These are phyloP conservation scores for Phyllotis vaccarum DNA, from an alignment of 2,797 vertebrate species.

Conservation along the genomic window DNA sequence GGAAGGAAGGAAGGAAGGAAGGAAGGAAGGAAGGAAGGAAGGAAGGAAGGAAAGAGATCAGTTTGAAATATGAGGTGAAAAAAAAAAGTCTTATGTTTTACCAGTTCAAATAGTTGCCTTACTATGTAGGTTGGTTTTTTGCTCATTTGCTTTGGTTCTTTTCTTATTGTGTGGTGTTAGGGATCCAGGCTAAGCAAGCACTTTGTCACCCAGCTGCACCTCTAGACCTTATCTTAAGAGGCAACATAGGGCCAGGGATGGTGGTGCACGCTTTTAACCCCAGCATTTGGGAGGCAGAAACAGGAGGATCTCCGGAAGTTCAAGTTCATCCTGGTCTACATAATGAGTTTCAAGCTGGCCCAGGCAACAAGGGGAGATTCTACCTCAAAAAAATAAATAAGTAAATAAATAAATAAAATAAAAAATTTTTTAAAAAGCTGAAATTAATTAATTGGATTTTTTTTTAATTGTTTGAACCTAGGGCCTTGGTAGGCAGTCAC, in stretches of 20 bases:
- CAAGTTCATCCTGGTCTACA: too few relatives aligned
- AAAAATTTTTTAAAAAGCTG: too few relatives aligned
- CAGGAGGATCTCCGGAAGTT: not conserved
- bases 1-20: accelerated
- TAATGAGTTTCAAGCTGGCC: not conserved
- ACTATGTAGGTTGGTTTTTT: not conserved
- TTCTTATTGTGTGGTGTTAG: not conserved
- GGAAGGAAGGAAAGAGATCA: not conserved
- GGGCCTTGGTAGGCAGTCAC: not conserved
- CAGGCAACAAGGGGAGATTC: not conserved
- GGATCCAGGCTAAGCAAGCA: not conserved
- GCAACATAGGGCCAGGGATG: not conserved
- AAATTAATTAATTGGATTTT: not conserved
- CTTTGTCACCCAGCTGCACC: not conserved
- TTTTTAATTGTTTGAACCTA: not conserved
- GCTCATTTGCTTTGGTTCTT: not conserved
- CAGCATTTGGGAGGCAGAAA: not conserved
- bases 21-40: too few relatives aligned
- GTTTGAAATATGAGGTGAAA: not conserved
- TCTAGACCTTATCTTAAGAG: not conserved
- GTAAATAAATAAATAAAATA: too few relatives aligned
- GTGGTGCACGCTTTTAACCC: too few relatives aligned
- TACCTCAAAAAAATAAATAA: too few relatives aligned
- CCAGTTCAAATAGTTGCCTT: not conserved
- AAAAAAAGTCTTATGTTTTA: not conserved